Evolutionary conservation across 2,888 invertebrate genomes (phyloP).

Genomic region (Octonoba sinensis): DNA sequence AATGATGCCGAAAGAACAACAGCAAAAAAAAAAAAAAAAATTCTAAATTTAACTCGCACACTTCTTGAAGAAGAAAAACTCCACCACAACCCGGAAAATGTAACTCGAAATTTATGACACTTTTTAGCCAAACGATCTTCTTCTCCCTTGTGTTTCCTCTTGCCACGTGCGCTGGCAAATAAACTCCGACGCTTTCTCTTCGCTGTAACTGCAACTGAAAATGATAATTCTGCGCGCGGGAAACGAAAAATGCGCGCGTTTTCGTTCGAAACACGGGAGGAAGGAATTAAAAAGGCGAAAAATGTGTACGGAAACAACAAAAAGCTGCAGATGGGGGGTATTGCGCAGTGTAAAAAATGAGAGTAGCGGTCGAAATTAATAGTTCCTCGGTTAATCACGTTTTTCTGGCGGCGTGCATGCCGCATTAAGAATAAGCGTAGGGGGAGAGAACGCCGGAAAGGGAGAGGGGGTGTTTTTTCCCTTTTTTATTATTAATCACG

Average conservation of each 20-base stretch:
- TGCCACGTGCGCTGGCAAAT: not conserved
- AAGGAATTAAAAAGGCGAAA: constrained; percentile 60
- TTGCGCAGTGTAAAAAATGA: constrained; percentile 44
- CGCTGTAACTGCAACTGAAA: constrained; percentile 7
- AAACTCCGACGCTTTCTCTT: not conserved
- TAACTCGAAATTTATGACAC: constrained; percentile 44
- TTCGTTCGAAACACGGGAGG: not conserved
- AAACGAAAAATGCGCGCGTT: constrained; percentile 11
- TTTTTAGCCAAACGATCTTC: constrained; percentile 44
- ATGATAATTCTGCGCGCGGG: constrained; percentile 6
- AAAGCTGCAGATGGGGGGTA: constrained; percentile 8
- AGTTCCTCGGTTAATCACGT: constrained; percentile 58
- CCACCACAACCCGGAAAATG: constrained; percentile 10
- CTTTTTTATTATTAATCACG: constrained; percentile 61
- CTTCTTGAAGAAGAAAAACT: not conserved
- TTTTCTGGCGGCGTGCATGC: constrained; percentile 50
- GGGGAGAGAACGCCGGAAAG: constrained; percentile 26
- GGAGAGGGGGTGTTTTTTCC: not conserved
- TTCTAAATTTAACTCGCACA: constrained; percentile 5
- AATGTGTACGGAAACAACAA: constrained; percentile 22
- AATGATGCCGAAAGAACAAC: constrained; percentile 18
- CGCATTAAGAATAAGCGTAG: constrained; percentile 35
- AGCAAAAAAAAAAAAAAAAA: not conserved
- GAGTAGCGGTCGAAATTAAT: constrained; percentile 57
- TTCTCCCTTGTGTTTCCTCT: not conserved